Percentiles rank a stretch among this genome's conserved stretches.
Evolutionary conservation across 1,140 invertebrate genomes (phyloP).

Genomic region (fruit fly (Drosophila melanogaster)): Release_6_plus_ISO1_MT NC_004354.4:1105501-1106000

Average conservation of each 20-base stretch:
- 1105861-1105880: constrained; percentile 50
- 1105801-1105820: constrained; percentile 37
- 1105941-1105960: constrained; percentile 13
- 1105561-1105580: constrained; percentile 52
- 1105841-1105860: constrained; percentile 19
- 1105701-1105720: constrained; percentile 5
- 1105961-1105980: constrained; percentile 47
- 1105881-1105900: constrained; percentile 55
- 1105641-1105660: constrained; percentile 33
- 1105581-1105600: constrained; percentile 45
- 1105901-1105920: constrained; percentile 43
- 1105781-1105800: constrained; percentile 56
- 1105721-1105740: constrained; percentile 30
- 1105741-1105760: constrained; percentile 31
- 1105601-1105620: constrained; percentile 21
- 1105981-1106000: constrained; percentile 49
- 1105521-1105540: constrained; percentile 36
- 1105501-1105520: constrained; percentile 3
- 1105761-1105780: constrained; percentile 33
- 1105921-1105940: constrained; percentile 41
- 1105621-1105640: constrained; percentile 29
- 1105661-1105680: constrained; percentile 48
- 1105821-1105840: too few species aligned
- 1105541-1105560: constrained; percentile 24
- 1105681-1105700: constrained; percentile 21